Conservation (phyloP, 2,888 invertebrate genomes). For the Disparrhopalites patrizii region DNA sequence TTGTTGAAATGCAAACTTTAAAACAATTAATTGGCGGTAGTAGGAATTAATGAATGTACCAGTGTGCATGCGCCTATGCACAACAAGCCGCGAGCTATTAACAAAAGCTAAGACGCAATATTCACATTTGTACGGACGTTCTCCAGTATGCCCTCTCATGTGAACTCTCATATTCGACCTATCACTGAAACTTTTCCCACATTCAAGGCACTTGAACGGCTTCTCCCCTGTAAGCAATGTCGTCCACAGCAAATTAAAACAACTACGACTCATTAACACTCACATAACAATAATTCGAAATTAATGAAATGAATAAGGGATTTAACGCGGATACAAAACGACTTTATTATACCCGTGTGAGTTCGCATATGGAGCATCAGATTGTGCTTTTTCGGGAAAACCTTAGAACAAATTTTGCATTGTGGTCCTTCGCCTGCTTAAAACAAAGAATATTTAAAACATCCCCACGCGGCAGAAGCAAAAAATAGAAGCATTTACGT, state of each 20-base stretch:
- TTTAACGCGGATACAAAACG: not conserved
- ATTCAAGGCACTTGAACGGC: conserved; percentile 30
- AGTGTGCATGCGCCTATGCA: conserved; percentile 42
- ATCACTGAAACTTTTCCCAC: conserved; percentile 39
- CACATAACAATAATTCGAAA: not conserved
- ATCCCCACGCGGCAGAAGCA: not conserved
- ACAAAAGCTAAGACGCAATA: conserved; percentile 40
- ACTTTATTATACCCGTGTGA: conserved; percentile 33
- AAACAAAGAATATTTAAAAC: not conserved
- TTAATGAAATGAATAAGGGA: no score
- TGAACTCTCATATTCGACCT: conserved; percentile 31
- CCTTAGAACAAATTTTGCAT: conserved; percentile 34
- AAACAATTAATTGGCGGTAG: no score
- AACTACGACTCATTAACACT: not conserved
- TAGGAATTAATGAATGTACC: no score
- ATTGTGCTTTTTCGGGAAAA: conserved; percentile 38
- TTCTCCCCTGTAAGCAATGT: conserved; percentile 19
- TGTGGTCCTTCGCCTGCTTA: conserved; percentile 40
- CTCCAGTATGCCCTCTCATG: conserved; percentile 35
- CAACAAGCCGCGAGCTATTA: conserved; percentile 42
- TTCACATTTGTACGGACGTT: conserved; percentile 42
- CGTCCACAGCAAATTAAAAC: no score
- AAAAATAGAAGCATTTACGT: not conserved
- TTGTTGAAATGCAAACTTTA: no score
- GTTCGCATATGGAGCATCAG: conserved; percentile 44